phyloP scores from a whole-genome alignment of 2,113 vertebrate genomes.

The Gulo gulo region DNA sequence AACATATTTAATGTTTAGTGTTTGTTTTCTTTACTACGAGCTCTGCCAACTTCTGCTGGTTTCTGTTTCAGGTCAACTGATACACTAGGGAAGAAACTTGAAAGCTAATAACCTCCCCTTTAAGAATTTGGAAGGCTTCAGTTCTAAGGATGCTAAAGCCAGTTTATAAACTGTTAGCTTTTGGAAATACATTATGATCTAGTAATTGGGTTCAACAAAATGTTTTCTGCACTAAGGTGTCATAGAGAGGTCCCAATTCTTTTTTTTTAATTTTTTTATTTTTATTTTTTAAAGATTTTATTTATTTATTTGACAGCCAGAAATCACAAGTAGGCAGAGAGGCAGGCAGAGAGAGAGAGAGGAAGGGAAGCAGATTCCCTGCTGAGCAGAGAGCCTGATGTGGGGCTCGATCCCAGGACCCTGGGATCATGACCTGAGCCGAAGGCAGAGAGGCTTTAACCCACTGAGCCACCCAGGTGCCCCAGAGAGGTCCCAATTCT shows the following conservation, averaged over 20 bases:
- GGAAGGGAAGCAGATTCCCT: too few relatives aligned
- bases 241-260: neutral
- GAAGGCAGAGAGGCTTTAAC: too few relatives aligned
- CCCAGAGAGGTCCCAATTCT: neutral
- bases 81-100: neutral
- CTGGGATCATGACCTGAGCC: too few relatives aligned
- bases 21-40: neutral
- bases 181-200: neutral
- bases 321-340: too few relatives aligned
- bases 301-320: too few relatives aligned
- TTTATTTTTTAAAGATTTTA: too few relatives aligned
- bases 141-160: slow-evolving; percentile 1
- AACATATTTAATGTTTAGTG: neutral
- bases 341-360: too few relatives aligned
- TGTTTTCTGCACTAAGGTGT: neutral
- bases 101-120: neutral
- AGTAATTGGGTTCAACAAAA: neutral
- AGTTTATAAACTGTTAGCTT: neutral
- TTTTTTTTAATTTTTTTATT: too few relatives aligned
- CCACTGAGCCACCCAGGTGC: too few relatives aligned
- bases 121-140: accelerated
- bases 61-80: neutral
- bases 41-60: neutral
- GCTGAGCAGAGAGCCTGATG: too few relatives aligned
- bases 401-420: too few relatives aligned